These are phyloP conservation scores for Charaxes varanes DNA, from an alignment of 1,140 invertebrate species.

Conservation along the genomic window DNA sequence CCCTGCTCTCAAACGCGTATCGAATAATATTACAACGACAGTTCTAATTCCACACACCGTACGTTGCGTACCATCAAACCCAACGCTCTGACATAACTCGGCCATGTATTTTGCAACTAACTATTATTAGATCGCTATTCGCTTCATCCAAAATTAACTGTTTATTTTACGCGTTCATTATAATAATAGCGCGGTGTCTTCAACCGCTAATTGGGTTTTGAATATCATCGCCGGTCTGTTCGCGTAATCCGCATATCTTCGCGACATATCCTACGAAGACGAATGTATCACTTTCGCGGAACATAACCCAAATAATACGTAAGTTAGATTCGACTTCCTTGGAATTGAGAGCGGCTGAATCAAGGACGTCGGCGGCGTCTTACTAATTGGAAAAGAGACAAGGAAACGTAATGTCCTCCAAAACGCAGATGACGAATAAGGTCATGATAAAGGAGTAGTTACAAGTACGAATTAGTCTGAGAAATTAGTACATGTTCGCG, in stretches of 20 bases:
- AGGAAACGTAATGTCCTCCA: too few relatives aligned
- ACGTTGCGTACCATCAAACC: slow-evolving; percentile 9
- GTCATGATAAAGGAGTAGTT: too few relatives aligned
- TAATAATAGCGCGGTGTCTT: slow-evolving; percentile 63
- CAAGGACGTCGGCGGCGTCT: slow-evolving; percentile 39
- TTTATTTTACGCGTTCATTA: slow-evolving; percentile 46
- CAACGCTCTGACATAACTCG: slow-evolving; percentile 60
- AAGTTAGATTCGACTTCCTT: slow-evolving; percentile 11
- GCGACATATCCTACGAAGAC: slow-evolving; percentile 33
- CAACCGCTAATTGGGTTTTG: slow-evolving; percentile 61
- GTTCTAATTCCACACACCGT: slow-evolving; percentile 17
- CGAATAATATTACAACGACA: slow-evolving; percentile 4
- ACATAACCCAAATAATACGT: slow-evolving; percentile 19
- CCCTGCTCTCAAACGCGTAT: slow-evolving; percentile 1
- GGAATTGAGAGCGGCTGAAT: slow-evolving; percentile 30
- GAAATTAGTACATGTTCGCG: too few relatives aligned
- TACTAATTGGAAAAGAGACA: too few relatives aligned
- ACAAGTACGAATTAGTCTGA: too few relatives aligned
- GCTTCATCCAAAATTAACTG: slow-evolving; percentile 50
- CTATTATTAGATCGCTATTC: slow-evolving; percentile 54
- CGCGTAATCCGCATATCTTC: slow-evolving; percentile 31
- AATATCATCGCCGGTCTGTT: slow-evolving; percentile 28
- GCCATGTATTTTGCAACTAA: slow-evolving; percentile 63
- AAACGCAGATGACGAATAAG: too few relatives aligned
- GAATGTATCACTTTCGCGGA: slow-evolving; percentile 29